A percentile compares a stretch with the other conserved stretches of the same genome.
Evolutionary conservation across 2,113 vertebrate species (phyloP).

Genomic region (Phrynosoma platyrhinos): DNA sequence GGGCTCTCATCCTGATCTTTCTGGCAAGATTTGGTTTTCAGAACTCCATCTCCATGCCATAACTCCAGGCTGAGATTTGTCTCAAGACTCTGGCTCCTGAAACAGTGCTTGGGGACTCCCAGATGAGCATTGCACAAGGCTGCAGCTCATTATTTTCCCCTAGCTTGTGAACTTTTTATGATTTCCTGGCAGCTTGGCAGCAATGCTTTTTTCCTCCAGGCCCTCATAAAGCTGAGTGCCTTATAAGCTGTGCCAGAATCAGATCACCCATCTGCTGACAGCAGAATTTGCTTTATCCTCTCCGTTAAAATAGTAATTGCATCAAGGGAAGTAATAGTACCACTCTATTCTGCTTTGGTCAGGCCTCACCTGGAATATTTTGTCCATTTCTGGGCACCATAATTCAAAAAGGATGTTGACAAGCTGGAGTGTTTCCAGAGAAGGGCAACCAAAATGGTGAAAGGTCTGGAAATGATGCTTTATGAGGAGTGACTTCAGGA

Average conservation of each 20-base stretch:
- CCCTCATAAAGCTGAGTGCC: slow-evolving; percentile 34
- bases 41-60: slow-evolving; percentile 24
- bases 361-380: too few relatives aligned
- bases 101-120: slow-evolving; percentile 44
- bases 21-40: slow-evolving; percentile 24
- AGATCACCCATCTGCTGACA: slow-evolving; percentile 29
- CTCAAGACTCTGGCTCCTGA: not conserved
- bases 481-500: too few relatives aligned
- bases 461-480: too few relatives aligned
- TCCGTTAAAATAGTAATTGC: not conserved
- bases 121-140: slow-evolving; percentile 6
- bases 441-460: too few relatives aligned
- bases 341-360: too few relatives aligned
- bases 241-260: slow-evolving; percentile 6
- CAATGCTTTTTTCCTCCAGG: slow-evolving; percentile 9
- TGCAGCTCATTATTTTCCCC: slow-evolving; percentile 17
- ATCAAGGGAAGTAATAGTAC: too few relatives aligned
- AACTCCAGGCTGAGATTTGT: slow-evolving; percentile 13
- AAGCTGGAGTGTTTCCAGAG: too few relatives aligned
- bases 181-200: not conserved
- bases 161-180: slow-evolving; percentile 18
- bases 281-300: not conserved
- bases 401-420: too few relatives aligned
- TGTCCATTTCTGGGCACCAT: too few relatives aligned
- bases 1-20: not conserved